Base-by-base conservation (phyloP, 2,888 invertebrate species). In the Bembecia ichneumoniformis region DNA sequence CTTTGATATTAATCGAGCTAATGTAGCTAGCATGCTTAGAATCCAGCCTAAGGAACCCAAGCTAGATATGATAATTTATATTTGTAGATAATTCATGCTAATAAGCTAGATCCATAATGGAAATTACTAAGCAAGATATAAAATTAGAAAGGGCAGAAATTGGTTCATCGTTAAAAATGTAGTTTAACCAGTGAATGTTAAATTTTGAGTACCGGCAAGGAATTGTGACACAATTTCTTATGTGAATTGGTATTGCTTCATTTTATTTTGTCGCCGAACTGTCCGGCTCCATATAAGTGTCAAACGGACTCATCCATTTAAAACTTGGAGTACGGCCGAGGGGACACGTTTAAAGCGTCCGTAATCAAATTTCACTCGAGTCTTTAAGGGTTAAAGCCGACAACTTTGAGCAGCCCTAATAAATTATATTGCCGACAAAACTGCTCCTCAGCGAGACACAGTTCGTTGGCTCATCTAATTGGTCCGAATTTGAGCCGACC, bases 341-440 rank as follows among this genome's bases (percentile, higher is more conserved):
- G 74, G 81, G 77, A 78, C 80, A 77, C 81, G 74, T 74, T 77
- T 77, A 76, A 77, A 83, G 75, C 74, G 76, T 71, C 68, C 77
- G 78, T 84, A 86, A 86, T 86, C 82, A 84, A 86, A 86, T 86
- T 86, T 83, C 75, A 77, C 77, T 83, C 73, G 72, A 86, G 79
- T 82, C 84, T 83, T 84, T 82, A 84, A 84, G 83, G 84, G 84
- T 83, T 84, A 72, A 75, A 80, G 73, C 78, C 74, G 76, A 71
- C 81, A 81, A 86, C 81, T 84, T 82, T 76, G 81, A 79, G 82
- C 80, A 70, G 69, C 81, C 81, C 82, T 83, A 82, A 86, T 86
- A 86, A 86, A 86, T 86, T 86, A 86, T 84, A 83, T 84, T 84
- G 84, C 81, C 80, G 78, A 78, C 83, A 84, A 84, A 84, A 86